Evolutionary conservation across 2,888 invertebrate species (phyloP).

Genomic region (Mayetiola destructor): DNA sequence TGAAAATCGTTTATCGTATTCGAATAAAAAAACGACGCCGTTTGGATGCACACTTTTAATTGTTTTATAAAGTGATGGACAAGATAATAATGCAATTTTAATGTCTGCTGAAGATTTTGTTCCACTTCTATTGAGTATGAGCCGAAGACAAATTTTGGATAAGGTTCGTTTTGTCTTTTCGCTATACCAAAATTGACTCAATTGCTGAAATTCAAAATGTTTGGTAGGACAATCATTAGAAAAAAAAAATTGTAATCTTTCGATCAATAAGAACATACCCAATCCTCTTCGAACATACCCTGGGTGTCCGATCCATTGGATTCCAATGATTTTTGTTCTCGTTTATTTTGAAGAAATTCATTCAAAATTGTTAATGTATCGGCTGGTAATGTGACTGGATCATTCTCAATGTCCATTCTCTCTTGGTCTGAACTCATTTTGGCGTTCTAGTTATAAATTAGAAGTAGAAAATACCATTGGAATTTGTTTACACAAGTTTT

Average conservation of each 20-base stretch:
- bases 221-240: background rate
- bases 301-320: constrained; percentile 37
- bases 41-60: constrained; percentile 36
- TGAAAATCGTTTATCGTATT: constrained; percentile 74
- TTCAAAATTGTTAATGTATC: constrained; percentile 59
- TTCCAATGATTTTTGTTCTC: constrained; percentile 44
- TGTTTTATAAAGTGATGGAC: constrained; percentile 68
- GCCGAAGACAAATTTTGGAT: constrained; percentile 48
- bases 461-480: too few relatives aligned
- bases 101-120: constrained; percentile 30
- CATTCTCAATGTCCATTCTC: background rate
- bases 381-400: constrained; percentile 34
- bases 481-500: too few relatives aligned
- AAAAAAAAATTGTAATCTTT: background rate
- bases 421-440: too few relatives aligned
- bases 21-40: constrained; percentile 42
- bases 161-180: constrained; percentile 58
- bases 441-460: too few relatives aligned
- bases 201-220: constrained; percentile 50
- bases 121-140: constrained; percentile 30
- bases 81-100: constrained; percentile 69
- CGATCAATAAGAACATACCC: constrained; percentile 41
- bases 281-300: constrained; percentile 58
- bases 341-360: constrained; percentile 61
- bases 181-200: constrained; percentile 96